Evolutionary conservation across 2,113 vertebrate genomes (phyloP), one percentile per base, ranked within the genome.

Genomic region (Nothocercus nigrocapillus): DNA sequence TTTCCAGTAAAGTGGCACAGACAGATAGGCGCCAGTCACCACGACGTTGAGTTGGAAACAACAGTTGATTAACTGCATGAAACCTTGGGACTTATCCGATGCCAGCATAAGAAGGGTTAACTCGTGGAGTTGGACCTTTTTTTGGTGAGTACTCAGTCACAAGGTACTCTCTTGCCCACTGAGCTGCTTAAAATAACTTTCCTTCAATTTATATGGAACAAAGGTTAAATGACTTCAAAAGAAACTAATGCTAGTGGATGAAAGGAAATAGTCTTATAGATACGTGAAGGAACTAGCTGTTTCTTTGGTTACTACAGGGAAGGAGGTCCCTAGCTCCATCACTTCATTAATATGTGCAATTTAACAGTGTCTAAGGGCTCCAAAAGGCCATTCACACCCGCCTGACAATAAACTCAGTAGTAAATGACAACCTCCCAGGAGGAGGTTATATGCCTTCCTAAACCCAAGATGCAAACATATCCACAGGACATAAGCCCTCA

Each of bases 341-440:
- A 98, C 97, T 98, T 98, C 98, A 98, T 98, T 98, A 98, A 98
- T 97, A 98, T 96, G 96, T 94, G 94, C 94, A 97, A 97, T 98
- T 97, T 98, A 98, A 96, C 88, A 86, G 95, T 76, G 95, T 95
- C 97, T 95, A 96, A 97, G 97, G 96, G 93, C 93, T 96, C 96
- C 96, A 94, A 93, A 95, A 96, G 93, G 91, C 96, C 96, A 88
- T 97, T 98, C 97, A 97, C 96, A 96, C 96, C 93, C 93, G 89
- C 42, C 56, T 9, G 92, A 98, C 97, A 98, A 96, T 96, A 97
- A 97, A 53, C 78, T 96, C 96, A 82, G 97, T 85, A 93, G 97
- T 95, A 98, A 98, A 96, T 97, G 97, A 98, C 97, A 98, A 85
- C 87, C 95, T 93, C 97, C 77, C 94, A 95, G 95, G 94, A 93